A percentile compares a stretch with the other conserved stretches of the same genome.
These are phyloP conservation scores for Brenthis hecate DNA, from an alignment of 2,888 invertebrate species.

Conservation along the genomic window DNA sequence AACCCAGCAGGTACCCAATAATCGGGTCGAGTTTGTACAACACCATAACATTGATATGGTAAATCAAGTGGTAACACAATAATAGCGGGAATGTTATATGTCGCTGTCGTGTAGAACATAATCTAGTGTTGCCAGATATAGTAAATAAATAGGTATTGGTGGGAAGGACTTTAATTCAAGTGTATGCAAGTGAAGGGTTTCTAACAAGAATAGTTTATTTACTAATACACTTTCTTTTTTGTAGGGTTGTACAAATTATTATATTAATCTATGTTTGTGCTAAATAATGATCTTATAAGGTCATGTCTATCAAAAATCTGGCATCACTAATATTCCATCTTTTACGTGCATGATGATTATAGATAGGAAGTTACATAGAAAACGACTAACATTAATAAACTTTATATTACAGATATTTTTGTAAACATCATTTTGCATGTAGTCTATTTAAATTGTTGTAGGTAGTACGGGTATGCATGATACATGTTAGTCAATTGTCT, in stretches of 20 bases:
- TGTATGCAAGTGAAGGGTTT: neutral
- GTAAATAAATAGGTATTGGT: neutral
- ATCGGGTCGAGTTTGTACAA: slow-evolving; percentile 80
- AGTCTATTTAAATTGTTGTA: slow-evolving; percentile 10
- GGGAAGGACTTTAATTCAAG: neutral
- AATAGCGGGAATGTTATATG: slow-evolving; percentile 69
- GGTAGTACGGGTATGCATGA: slow-evolving; percentile 23
- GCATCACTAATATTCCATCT: slow-evolving; percentile 4
- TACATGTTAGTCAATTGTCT: slow-evolving; percentile 14
- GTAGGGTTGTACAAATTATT: neutral
- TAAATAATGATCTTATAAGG: neutral
- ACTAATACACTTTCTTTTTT: neutral
- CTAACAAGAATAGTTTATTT: neutral
- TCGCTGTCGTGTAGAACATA: slow-evolving; percentile 57
- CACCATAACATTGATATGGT: slow-evolving; percentile 83
- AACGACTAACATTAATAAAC: neutral
- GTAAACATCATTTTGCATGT: slow-evolving; percentile 20
- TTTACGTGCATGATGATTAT: slow-evolving; percentile 19
- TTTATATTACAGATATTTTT: slow-evolving; percentile 14
- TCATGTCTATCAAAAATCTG: slow-evolving; percentile 5
- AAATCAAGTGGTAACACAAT: slow-evolving; percentile 74
- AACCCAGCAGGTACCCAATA: slow-evolving; percentile 81
- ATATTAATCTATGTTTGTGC: neutral
- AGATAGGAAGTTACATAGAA: neutral
- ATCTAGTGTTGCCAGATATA: slow-evolving; percentile 16